Evolutionary conservation across 2,797 vertebrate species (phyloP).

Genomic region (Myotis myotis): DNA sequence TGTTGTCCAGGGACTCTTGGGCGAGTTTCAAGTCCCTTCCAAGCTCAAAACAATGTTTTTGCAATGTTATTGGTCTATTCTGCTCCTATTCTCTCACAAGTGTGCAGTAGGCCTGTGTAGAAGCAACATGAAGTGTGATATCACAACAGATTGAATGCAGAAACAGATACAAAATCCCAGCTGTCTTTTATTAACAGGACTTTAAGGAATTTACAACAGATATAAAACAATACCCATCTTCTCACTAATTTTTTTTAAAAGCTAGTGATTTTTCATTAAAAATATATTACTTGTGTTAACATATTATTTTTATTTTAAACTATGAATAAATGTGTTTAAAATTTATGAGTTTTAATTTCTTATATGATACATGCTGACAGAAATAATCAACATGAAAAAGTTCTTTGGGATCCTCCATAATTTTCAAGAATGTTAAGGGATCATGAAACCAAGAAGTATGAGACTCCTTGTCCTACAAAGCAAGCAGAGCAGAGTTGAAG

Average conservation of each 20-base stretch:
- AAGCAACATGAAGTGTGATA: background rate
- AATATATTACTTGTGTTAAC: background rate
- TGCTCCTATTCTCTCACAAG: background rate
- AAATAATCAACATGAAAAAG: background rate
- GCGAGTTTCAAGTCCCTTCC: background rate
- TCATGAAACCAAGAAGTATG: background rate
- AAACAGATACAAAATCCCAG: background rate
- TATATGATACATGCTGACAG: background rate
- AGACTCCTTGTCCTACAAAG: background rate
- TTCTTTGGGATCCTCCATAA: background rate
- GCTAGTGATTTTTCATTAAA: background rate
- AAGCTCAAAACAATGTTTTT: background rate
- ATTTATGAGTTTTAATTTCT: background rate
- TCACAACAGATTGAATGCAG: background rate
- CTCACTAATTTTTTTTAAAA: slow-evolving; percentile 7
- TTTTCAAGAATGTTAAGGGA: background rate
- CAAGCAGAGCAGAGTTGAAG: background rate
- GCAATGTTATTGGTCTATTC: background rate
- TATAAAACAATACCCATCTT: background rate
- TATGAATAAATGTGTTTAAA: background rate
- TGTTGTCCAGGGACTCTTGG: background rate
- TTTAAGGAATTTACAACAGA: background rate
- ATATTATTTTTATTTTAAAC: slow-evolving; percentile 14
- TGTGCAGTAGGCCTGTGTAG: background rate
- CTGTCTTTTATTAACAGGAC: background rate